Base-by-base conservation (phyloP, 2,113 vertebrate genomes). In the Cariama cristata region DNA sequence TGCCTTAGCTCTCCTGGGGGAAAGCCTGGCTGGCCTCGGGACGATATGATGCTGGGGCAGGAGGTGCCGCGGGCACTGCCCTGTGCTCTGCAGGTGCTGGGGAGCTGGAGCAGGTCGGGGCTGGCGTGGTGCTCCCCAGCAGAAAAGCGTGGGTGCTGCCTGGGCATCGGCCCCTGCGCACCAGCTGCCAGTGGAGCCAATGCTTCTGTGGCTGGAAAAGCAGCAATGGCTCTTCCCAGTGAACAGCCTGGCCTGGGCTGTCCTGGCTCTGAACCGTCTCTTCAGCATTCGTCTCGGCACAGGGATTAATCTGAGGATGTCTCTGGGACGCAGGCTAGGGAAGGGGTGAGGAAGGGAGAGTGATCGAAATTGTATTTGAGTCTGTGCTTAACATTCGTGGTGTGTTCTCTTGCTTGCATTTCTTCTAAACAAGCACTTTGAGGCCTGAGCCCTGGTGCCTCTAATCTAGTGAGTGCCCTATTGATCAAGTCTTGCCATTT, bases 401-500 rank as follows among this genome's bases (percentile, higher is more conserved):
- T 33, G 52, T 2, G 2, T 59, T 17, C 44, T 60, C 69, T 79
- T 9, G 2, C 72, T 15, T 24, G 84, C 22, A n/a, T 44, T 79
- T 90, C 82, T 92, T 68, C 83, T 77, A 44, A 94, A 91, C 83
- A 49, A 83, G 66, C 16, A 23, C 76, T 67, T 49, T 35, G 45
- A 90, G 95, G 60, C 79, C 86, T 79, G 55, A 76, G 86, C 45
- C 59, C 87, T 4, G 19, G 62, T 96, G 84, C 90, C 67, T 88
- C 53, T 88, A 49, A 33, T 90, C 94, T 71, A 27, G 77, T 40
- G 74, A 94, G 71, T 1, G 0, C 77, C 76, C 91, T 97, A 92
- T 96, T 92, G 97, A 97, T 97, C 93, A 89, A 74, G 68, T 32
- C 69, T 62, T 97, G 95, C 93, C 76, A 45, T 76, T 94, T 83